Conservation (phyloP, 2,888 invertebrate species). For the Buathra laborator region DNA sequence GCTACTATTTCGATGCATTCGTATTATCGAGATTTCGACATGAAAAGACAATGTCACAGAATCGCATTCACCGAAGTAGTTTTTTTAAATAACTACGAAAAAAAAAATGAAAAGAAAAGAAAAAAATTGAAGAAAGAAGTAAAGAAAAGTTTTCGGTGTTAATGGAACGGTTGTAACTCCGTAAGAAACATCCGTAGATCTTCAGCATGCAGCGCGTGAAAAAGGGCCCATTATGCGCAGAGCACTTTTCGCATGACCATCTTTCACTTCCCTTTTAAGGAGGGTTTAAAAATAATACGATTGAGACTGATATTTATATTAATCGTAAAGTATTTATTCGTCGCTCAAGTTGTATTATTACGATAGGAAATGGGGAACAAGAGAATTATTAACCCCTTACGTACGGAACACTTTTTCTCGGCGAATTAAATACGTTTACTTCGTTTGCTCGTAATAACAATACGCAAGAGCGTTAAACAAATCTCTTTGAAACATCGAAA, state of each 20-base stretch:
- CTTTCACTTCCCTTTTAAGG: conserved; percentile 80
- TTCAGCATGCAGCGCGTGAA: conserved; percentile 62
- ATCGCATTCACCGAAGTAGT: background rate
- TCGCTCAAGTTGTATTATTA: conserved; percentile 65
- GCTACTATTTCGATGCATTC: background rate
- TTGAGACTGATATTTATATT: conserved; percentile 83
- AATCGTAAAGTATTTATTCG: conserved; percentile 79
- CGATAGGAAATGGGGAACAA: background rate
- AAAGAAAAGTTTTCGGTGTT: conserved; percentile 47
- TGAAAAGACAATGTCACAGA: background rate
- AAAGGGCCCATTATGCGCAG: conserved; percentile 71
- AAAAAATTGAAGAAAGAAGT: background rate
- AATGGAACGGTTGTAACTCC: conserved; percentile 42
- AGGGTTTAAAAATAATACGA: conserved; percentile 79
- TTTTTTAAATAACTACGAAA: background rate
- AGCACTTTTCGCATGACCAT: conserved; percentile 82
- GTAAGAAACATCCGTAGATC: conserved; percentile 37
- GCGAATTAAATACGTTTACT: too few relatives aligned
- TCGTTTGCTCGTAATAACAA: too few relatives aligned
- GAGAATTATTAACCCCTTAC: too few relatives aligned
- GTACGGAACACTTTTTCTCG: too few relatives aligned
- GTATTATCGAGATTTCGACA: background rate
- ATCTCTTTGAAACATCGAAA: too few relatives aligned
- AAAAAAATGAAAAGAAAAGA: conserved; percentile 10
- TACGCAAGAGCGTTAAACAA: too few relatives aligned